A percentile compares a stretch with the other conserved stretches of the same genome.
These are phyloP conservation scores for Megathymus violae DNA, from an alignment of 1,140 invertebrate species.

Conservation along the genomic window DNA sequence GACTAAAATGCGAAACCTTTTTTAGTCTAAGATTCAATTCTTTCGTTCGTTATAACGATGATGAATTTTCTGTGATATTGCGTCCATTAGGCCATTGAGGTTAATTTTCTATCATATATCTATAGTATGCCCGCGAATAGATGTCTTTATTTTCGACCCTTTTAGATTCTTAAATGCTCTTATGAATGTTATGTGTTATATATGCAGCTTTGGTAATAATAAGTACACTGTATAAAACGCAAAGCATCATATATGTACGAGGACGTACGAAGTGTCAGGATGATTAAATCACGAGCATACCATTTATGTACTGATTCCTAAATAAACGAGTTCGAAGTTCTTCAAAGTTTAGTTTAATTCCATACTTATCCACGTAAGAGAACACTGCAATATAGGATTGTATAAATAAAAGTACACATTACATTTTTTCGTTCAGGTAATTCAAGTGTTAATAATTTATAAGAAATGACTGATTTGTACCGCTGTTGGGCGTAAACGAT, in stretches of 20 bases:
- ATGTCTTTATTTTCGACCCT: neutral
- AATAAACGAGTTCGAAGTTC: no score
- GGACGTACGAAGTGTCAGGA: neutral
- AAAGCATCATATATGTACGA: conserved; percentile 3
- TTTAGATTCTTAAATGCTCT: no score
- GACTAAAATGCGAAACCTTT: neutral
- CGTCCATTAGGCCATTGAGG: neutral
- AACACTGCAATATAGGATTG: conserved; percentile 29
- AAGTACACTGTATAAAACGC: no score
- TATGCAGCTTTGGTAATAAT: no score
- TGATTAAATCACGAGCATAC: neutral
- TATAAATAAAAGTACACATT: conserved; percentile 29
- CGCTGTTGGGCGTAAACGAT: conserved; percentile 73
- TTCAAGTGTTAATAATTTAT: conserved; percentile 65
- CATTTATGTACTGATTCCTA: conserved; percentile 24
- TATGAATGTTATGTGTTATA: no score
- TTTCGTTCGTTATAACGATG: neutral
- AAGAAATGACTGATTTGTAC: conserved; percentile 77
- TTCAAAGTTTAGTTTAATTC: conserved; percentile 16
- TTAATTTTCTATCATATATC: neutral
- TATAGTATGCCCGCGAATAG: neutral
- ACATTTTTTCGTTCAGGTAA: conserved; percentile 28
- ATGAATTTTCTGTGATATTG: neutral
- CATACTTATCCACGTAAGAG: conserved; percentile 27
- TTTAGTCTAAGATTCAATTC: neutral